These are phyloP conservation scores for Magallana gigas DNA, from an alignment of 1,140 invertebrate genomes.

Conservation along the genomic window DNA sequence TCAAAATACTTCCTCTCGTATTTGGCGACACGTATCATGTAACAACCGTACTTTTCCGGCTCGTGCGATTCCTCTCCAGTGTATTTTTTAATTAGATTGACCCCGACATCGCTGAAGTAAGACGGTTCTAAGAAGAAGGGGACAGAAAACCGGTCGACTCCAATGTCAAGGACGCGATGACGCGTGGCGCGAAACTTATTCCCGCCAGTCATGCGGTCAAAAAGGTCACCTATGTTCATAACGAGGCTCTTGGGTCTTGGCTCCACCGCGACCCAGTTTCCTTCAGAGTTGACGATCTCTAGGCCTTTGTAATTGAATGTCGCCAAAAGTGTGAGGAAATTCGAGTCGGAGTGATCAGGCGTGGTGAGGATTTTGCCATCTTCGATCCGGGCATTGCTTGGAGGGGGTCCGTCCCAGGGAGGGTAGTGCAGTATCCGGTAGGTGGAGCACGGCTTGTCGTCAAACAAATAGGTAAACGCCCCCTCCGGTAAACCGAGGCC, in stretches of 20 bases:
- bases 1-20: constrained; percentile 64
- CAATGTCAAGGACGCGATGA: constrained; percentile 68
- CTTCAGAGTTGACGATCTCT: constrained; percentile 58
- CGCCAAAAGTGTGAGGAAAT: constrained; percentile 69
- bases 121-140: constrained; percentile 69
- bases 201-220: constrained; percentile 65
- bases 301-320: constrained; percentile 67
- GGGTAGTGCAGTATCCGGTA: constrained; percentile 70
- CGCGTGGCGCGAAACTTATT: constrained; percentile 65
- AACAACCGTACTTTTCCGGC: constrained; percentile 58
- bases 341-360: constrained; percentile 67
- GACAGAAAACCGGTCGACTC: constrained; percentile 64
- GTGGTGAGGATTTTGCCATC: constrained; percentile 63
- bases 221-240: constrained; percentile 71
- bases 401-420: constrained; percentile 56
- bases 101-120: constrained; percentile 63
- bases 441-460: constrained; percentile 64
- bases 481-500: constrained; percentile 66
- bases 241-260: constrained; percentile 66
- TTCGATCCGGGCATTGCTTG: constrained; percentile 58
- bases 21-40: constrained; percentile 58
- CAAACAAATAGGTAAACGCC: constrained; percentile 62
- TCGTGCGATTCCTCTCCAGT: constrained; percentile 50
- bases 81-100: constrained; percentile 55
- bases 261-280: constrained; percentile 63